phyloP scores from a whole-genome alignment of 2,113 vertebrate species.

The Butorides virescens region DNA sequence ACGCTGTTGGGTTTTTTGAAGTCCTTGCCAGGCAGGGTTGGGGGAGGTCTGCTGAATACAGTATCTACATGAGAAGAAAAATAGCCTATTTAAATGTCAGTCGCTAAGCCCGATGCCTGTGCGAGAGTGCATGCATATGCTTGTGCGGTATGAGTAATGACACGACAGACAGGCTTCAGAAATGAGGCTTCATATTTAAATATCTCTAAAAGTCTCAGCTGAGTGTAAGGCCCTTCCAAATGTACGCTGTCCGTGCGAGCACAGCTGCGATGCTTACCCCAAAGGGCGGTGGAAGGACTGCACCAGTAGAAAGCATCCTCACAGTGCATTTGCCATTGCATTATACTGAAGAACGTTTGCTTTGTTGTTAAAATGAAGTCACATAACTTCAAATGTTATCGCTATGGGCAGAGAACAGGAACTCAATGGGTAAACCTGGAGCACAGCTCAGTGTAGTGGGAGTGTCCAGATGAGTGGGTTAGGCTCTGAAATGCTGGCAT shows the following conservation, averaged over 20 bases:
- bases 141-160: slow-evolving; percentile 35
- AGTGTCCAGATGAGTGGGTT: neutral
- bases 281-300: neutral
- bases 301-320: neutral
- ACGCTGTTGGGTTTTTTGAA: neutral
- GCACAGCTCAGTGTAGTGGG: neutral
- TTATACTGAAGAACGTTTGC: neutral
- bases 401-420: neutral
- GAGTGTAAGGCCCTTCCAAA: neutral
- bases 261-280: neutral
- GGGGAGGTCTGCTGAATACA: slow-evolving; percentile 38
- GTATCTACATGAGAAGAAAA: slow-evolving; percentile 34
- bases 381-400: neutral
- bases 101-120: slow-evolving; percentile 8
- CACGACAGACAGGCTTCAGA: slow-evolving; percentile 20
- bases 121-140: neutral
- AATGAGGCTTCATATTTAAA: neutral
- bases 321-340: neutral
- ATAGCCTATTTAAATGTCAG: slow-evolving; percentile 58
- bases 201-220: neutral
- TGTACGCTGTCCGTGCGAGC: rapidly evolving
- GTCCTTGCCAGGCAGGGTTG: slow-evolving; percentile 20
- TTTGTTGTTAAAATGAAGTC: neutral
- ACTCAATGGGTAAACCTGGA: neutral
- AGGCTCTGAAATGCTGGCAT: neutral